Base-by-base conservation (phyloP, 2,113 vertebrate genomes). In the Stictonetta naevosa region DNA sequence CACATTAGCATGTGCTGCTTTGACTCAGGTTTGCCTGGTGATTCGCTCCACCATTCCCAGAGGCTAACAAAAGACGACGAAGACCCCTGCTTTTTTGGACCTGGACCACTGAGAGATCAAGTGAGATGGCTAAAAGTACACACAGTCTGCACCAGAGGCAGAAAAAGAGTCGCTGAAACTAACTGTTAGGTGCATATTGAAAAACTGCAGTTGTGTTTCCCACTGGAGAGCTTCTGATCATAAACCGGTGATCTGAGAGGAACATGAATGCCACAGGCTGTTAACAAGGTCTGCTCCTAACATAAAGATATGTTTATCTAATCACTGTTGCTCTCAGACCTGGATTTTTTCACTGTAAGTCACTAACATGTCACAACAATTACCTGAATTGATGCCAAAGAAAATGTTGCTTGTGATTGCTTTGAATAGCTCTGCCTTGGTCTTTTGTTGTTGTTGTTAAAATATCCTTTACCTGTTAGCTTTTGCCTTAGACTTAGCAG, bases 211-310 rank as follows among this genome's bases (percentile, higher is more conserved):
- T 44, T 76, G 33, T 62, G 44, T 66, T 86, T 85, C 59, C 50
- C 13, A 3, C 63, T 48, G 46, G 64, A 93, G 83, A 80, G 80
- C 67, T 83, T 71, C 83, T 90, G 86, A 74, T 80, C 79, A 68
- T 36, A 62, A 77, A 83, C 14, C 68, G 71, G 46, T 3, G 46
- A 92, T 63, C 55, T 79, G 83, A 81, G 52, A 63, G 50, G 60
- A 77, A 92, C 52, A 71, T 28, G 90, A 94, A 92, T 46, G 56
- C n/a, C 86, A 83, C 63, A 75, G 0, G 0, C 68, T 81, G 60
- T 62, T 92, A 90, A 83, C 72, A 83, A 86, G 67, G 36, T 50
- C 94, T 88, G 59, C 73, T 94, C 66, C 59, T 17, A 62, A 74
- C 60, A 62, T 7, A 88, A 90, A 81, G n/a, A 25, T 42, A 33